Percentiles rank a stretch among this genome's conserved stretches.
phyloP scores from a whole-genome alignment of 2,888 invertebrate species.

The Volucella zonaria region DNA sequence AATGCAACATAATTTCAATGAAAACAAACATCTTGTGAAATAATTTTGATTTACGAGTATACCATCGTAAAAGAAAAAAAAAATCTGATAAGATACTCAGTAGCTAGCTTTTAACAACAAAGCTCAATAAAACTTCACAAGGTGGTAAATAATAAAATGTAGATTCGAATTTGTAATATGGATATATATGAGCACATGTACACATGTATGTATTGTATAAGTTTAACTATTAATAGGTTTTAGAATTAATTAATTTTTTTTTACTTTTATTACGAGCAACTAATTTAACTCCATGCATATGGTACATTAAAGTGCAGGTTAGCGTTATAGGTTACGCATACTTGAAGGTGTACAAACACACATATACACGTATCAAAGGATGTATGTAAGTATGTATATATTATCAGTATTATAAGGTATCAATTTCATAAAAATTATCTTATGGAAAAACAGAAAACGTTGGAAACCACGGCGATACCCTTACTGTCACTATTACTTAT shows the following conservation, averaged over 20 bases:
- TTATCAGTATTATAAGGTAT: constrained; percentile 16
- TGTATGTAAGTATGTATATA: background rate
- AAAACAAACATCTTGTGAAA: constrained; percentile 5
- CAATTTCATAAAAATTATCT: constrained; percentile 16
- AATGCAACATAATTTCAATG: background rate
- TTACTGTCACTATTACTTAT: too few relatives aligned
- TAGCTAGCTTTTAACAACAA: background rate
- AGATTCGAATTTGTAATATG: background rate
- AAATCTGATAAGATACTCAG: background rate
- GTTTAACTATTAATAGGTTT: too few relatives aligned
- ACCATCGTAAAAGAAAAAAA: background rate
- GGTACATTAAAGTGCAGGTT: too few relatives aligned
- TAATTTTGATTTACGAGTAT: background rate
- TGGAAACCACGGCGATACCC: constrained; percentile 1
- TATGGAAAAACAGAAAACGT: constrained; percentile 15
- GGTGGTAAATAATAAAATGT: constrained; percentile 4
- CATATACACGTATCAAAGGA: too few relatives aligned
- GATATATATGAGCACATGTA: too few relatives aligned
- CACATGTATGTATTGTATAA: too few relatives aligned
- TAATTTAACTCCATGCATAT: too few relatives aligned
- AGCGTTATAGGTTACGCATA: too few relatives aligned
- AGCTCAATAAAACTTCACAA: constrained; percentile 1
- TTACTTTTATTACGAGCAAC: too few relatives aligned
- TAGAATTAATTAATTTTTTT: too few relatives aligned
- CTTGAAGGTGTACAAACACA: too few relatives aligned